A percentile compares a stretch with the other conserved stretches of the same genome.
Conservation (phyloP, 2,888 invertebrate species). For the Mythimna loreyi region DNA sequence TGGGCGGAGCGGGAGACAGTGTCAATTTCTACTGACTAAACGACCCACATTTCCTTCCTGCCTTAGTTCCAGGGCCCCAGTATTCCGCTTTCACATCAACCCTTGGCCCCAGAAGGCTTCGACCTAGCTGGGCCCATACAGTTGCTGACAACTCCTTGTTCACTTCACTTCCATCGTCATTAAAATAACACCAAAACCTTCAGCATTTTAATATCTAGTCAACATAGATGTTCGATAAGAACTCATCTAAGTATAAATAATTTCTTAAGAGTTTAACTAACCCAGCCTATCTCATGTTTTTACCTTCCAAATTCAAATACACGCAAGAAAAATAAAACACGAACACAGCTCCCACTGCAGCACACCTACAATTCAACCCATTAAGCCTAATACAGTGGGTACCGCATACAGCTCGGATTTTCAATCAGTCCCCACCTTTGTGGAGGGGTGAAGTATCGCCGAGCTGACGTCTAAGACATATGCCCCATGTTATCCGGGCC, state of each 20-base stretch:
- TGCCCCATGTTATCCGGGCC: constrained; percentile 71
- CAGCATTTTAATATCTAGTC: too few species aligned
- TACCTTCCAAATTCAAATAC: not conserved
- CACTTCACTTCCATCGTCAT: not conserved
- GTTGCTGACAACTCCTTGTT: too few species aligned
- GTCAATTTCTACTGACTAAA: too few species aligned
- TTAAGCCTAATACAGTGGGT: constrained; percentile 61
- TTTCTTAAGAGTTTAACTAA: not conserved
- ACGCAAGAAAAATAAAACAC: not conserved
- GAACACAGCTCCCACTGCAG: not conserved
- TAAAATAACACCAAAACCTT: not conserved
- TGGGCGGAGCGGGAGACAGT: too few species aligned
- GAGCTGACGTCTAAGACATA: constrained; percentile 70
- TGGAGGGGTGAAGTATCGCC: constrained; percentile 66
- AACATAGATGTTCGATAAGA: not conserved
- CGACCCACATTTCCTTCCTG: too few species aligned
- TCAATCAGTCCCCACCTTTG: constrained; percentile 75
- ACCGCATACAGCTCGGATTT: constrained; percentile 66
- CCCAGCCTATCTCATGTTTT: not conserved
- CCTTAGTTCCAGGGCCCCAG: too few species aligned
- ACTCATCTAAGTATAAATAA: too few species aligned
- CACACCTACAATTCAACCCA: constrained; percentile 42
- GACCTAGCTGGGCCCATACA: too few species aligned
- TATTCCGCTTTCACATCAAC: too few species aligned
- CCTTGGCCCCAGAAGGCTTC: too few species aligned